A percentile compares a stretch with the other conserved stretches of the same genome.
phyloP scores from a whole-genome alignment of 2,797 vertebrate species.

The Rhabdophis nuchalis region DNA sequence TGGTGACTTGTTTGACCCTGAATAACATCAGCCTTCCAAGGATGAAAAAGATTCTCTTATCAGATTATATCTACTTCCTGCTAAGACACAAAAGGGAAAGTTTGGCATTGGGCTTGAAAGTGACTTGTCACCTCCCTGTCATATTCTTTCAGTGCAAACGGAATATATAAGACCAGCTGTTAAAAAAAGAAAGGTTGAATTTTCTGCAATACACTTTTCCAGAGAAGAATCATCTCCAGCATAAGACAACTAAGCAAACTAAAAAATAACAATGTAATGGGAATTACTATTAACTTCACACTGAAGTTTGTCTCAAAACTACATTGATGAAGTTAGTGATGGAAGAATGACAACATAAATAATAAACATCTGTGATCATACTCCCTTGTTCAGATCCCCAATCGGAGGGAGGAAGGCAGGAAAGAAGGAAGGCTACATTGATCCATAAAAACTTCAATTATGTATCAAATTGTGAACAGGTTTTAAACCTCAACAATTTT shows the following conservation, averaged over 20 bases:
- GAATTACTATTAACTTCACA: neutral
- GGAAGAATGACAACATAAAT: neutral
- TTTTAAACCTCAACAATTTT: neutral
- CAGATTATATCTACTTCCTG: conserved; percentile 8
- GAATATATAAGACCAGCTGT: neutral
- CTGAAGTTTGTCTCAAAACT: neutral
- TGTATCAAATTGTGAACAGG: neutral
- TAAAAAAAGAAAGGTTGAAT: neutral
- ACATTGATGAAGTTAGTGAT: neutral
- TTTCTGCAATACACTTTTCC: neutral
- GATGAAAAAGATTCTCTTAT: neutral
- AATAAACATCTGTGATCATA: neutral
- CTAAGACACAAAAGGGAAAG: neutral
- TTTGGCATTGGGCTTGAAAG: neutral
- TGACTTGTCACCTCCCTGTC: conserved; percentile 4
- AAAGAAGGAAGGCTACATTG: neutral
- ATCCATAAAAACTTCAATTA: neutral
- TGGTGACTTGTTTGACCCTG: conserved; percentile 8
- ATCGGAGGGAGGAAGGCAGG: too few relatives aligned
- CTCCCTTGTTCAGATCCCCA: neutral
- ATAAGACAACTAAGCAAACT: neutral
- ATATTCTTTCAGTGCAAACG: neutral
- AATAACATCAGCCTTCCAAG: conserved; percentile 14
- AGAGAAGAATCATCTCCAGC: neutral
- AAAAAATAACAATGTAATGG: fast-evolving